Evolutionary conservation across 2,888 invertebrate genomes (phyloP).

Genomic region (Ophioninae sp.): DNA sequence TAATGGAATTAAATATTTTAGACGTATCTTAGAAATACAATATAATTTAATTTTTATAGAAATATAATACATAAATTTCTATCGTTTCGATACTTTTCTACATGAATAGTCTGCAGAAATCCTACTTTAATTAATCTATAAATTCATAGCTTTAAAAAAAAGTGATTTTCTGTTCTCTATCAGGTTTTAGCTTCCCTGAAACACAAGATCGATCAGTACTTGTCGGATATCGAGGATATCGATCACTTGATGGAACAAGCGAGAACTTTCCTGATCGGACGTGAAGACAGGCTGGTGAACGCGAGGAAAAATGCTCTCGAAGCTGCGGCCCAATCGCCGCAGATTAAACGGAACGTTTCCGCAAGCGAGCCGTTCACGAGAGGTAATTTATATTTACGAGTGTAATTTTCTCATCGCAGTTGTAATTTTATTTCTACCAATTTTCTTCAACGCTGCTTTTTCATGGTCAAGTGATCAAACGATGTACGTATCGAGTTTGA

Average conservation of each 20-base stretch:
- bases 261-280: constrained; percentile 88
- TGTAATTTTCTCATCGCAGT: constrained; percentile 4
- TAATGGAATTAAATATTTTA: too few species aligned
- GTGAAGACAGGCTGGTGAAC: constrained; percentile 90
- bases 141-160: not conserved
- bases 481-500: constrained; percentile 69
- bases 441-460: constrained; percentile 57
- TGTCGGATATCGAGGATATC: constrained; percentile 84
- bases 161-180: constrained; percentile 64
- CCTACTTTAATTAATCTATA: too few species aligned
- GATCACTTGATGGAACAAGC: constrained; percentile 88
- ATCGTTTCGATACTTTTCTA: too few species aligned
- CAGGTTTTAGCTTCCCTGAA: constrained; percentile 90
- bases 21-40: too few species aligned
- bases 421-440: constrained; percentile 3
- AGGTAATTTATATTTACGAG: constrained; percentile 70
- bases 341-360: constrained; percentile 58
- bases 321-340: constrained; percentile 77
- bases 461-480: constrained; percentile 68
- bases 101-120: too few species aligned
- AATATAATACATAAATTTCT: too few species aligned
- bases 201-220: constrained; percentile 92
- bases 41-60: too few species aligned
- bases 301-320: constrained; percentile 85
- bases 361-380: constrained; percentile 77